Evolutionary conservation across 1,140 invertebrate genomes (phyloP), one percentile per base, ranked within the genome.

Genomic region (Reticulitermes speratus): DNA sequence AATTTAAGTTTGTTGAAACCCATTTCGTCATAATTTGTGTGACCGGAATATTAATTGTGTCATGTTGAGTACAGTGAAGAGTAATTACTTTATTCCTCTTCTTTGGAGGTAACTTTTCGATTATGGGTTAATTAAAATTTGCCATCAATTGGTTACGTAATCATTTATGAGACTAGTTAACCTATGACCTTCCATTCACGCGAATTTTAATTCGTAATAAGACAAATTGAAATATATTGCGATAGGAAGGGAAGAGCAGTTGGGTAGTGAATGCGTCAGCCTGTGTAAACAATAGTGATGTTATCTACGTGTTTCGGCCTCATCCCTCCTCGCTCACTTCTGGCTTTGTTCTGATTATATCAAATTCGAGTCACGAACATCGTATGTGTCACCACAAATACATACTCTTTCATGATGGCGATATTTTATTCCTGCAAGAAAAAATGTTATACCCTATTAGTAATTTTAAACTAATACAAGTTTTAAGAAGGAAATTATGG

Each of bases 101-200:
- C n/a, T 75, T 25, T 75, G 6, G 65, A 75, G 65, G 11, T 12
- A 75, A 75, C n/a, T 2, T 30, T 75, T 75, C 16, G 65, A 16
- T 30, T 75, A 75, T 30, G 65, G 65, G 65, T 75, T 75, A 75
- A 75, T 75, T 75, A 75, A 75, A 75, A 75, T 75, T 75, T 25
- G 8, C 25, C 25, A 16, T 75, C 11, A 75, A 30, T 75, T 75
- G n/a, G 25, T 30, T 75, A 25, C n/a, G 5, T 30, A 75, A 75
- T 75, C 65, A 30, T 75, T 75, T 75, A 75, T 25, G n/a, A 75
- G 5, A 75, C n/a, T 25, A 75, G 65, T 75, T 75, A 75, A 75
- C 65, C 65, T 9, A 75, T 75, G 25, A 30, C 65, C 65, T 75
- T 75, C 65, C 65, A 75, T 75, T 75, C 65, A 75, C n/a, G n/a